Evolutionary conservation across 2,113 vertebrate species (phyloP).

Genomic region (Prolemur simus): DNA sequence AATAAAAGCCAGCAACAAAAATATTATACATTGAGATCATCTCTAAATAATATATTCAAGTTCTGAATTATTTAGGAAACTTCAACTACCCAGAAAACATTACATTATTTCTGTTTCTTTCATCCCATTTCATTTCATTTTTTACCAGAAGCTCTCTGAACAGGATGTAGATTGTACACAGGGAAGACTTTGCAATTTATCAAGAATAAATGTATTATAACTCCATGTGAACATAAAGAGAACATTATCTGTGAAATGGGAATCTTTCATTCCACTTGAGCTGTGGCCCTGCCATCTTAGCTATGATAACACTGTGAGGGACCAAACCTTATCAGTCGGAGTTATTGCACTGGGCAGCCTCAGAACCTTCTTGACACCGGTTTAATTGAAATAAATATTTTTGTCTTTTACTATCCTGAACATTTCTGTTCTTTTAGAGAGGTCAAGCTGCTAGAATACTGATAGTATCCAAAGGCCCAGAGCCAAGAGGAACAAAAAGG

Average conservation of each 20-base stretch:
- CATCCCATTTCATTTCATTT: neutral
- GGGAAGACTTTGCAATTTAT: conserved; percentile 23
- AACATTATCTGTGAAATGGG: conserved; percentile 34
- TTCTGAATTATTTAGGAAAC: neutral
- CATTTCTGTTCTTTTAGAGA: conserved; percentile 27
- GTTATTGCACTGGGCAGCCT: conserved; percentile 50
- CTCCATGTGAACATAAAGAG: conserved; percentile 58
- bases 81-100: neutral
- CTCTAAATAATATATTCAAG: neutral
- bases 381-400: conserved; percentile 63
- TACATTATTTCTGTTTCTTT: neutral
- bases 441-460: neutral
- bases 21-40: neutral
- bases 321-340: conserved; percentile 53
- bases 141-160: conserved; percentile 29
- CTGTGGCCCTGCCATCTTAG: conserved; percentile 3
- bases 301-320: neutral
- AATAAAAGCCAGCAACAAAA: neutral
- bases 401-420: conserved; percentile 12
- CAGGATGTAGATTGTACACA: conserved; percentile 19
- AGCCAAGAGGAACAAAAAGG: neutral
- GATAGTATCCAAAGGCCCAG: neutral
- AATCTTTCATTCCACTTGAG: conserved; percentile 51
- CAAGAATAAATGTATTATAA: conserved; percentile 5
- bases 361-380: conserved; percentile 48